A percentile compares a stretch with the other conserved stretches of the same genome.
Conservation (phyloP, 2,888 invertebrate genomes). For the Graphium colonna region DNA sequence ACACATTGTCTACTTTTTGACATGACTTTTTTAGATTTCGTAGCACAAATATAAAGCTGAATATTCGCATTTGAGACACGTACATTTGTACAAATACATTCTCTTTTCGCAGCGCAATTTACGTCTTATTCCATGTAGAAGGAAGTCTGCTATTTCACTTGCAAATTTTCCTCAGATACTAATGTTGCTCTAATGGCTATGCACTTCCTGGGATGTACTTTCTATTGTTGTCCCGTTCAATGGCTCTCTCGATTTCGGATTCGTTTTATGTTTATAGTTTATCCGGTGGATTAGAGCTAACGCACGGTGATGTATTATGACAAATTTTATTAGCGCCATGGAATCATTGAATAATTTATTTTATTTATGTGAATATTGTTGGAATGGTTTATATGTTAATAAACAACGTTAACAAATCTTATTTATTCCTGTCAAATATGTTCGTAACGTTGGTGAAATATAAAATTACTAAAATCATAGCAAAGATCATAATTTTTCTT, state of each 20-base stretch:
- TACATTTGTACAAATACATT: constrained; percentile 6
- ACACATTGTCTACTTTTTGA: too few species aligned
- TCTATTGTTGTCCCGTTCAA: constrained; percentile 2
- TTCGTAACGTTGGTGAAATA: too few species aligned
- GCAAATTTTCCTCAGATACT: constrained; percentile 19
- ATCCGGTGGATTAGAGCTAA: neutral
- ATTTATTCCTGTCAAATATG: too few species aligned
- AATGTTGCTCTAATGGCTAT: constrained; percentile 18
- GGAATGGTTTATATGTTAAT: too few species aligned
- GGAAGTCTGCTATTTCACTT: constrained; percentile 21
- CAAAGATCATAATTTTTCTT: too few species aligned
- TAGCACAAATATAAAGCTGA: neutral
- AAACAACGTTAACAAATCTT: too few species aligned
- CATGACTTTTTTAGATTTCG: neutral
- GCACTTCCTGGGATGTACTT: constrained; percentile 17
- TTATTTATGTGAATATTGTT: too few species aligned
- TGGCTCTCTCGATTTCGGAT: neutral
- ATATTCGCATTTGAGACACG: neutral
- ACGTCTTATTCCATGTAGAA: constrained; percentile 7
- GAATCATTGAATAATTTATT: too few species aligned
- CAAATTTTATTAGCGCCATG: neutral
- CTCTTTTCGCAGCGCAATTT: constrained; percentile 4
- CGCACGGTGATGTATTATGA: neutral
- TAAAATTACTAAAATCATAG: too few species aligned
- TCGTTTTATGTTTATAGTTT: neutral